Base-by-base conservation (phyloP, 2,888 invertebrate genomes). In the Aspidapion aeneum region DNA sequence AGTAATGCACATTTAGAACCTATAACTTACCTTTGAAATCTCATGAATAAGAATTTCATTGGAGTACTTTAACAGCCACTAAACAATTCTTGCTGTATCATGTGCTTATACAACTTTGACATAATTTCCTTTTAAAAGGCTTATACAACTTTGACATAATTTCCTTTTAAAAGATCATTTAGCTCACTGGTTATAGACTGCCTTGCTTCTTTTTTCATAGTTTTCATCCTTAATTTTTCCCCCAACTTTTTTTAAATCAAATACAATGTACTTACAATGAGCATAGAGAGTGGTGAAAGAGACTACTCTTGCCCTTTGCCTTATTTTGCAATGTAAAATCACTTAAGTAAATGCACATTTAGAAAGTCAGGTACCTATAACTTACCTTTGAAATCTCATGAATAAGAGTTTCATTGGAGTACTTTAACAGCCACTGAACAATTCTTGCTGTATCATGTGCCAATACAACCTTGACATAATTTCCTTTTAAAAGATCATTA, bases 401-500 rank as follows among this genome's bases (percentile, higher is more conserved):
- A 51, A 88, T 86, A 18, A 93, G 85, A 19, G 87, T 82, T 0
- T 85, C 82, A 0, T 86, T 80, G 0, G 90, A 87, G 71, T 88
- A 84, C 74, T 93, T 93, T 0, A 96, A 81, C 66, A 97, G 81
- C 75, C 93, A 94, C 77, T 98, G 96, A 57, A 97, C 87, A 1
- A 97, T 90, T 71, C 97, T 82, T 2, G 93, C 92, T 51, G 94
- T 88, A 75, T 98, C 97, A 76, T 97, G 93, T 0, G 92, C 88
- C 69, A 90, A 84, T 7, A 92, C 89, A 70, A 94, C 83, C 65
- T 88, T 86, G 62, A 84, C 84, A 77, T 89, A 86, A 71, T 88
- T 86, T 0, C 82, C 84, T 63, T 86, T 85, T 0, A 92, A 74
- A 50, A 90, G 73, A 20, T 79, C 77, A 69, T 90, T 90, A 2